Evolutionary conservation across 1,140 invertebrate genomes (phyloP).

Genomic region (Drosophila truncata): DNA sequence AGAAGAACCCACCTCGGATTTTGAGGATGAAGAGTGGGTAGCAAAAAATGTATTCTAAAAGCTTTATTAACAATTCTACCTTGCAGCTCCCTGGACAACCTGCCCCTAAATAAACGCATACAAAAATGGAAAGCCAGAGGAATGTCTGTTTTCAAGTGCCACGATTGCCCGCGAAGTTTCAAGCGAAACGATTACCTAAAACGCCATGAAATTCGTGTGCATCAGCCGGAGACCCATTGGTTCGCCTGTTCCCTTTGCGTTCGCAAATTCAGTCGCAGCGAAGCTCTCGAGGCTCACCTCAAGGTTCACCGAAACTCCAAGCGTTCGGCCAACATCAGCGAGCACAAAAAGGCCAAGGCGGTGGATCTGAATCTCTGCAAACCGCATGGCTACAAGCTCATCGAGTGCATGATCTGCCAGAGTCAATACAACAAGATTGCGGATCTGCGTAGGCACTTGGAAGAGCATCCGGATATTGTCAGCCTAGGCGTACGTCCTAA

Average conservation of each 20-base stretch:
- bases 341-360: conserved; percentile 69
- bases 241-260: conserved; percentile 66
- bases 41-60: not conserved
- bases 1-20: conserved; percentile 23
- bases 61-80: not conserved
- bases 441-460: conserved; percentile 59
- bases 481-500: conserved; percentile 42
- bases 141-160: conserved; percentile 38
- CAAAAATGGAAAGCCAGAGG: conserved; percentile 55
- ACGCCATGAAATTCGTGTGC: conserved; percentile 43
- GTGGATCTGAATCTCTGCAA: conserved; percentile 72
- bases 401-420: conserved; percentile 76
- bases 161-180: conserved; percentile 60
- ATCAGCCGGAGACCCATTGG: conserved; percentile 50
- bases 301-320: conserved; percentile 68
- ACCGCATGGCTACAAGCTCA: conserved; percentile 72
- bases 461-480: conserved; percentile 63
- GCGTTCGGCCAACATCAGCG: conserved; percentile 63
- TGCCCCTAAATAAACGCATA: conserved; percentile 55
- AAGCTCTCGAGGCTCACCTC: conserved; percentile 57
- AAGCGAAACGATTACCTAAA: conserved; percentile 53
- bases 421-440: conserved; percentile 71
- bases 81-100: conserved; percentile 66
- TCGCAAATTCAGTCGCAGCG: conserved; percentile 65
- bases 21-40: conserved; percentile 69